These are phyloP conservation scores for Platysteira castanea DNA, from an alignment of 2,113 vertebrate species.

Conservation along the genomic window DNA sequence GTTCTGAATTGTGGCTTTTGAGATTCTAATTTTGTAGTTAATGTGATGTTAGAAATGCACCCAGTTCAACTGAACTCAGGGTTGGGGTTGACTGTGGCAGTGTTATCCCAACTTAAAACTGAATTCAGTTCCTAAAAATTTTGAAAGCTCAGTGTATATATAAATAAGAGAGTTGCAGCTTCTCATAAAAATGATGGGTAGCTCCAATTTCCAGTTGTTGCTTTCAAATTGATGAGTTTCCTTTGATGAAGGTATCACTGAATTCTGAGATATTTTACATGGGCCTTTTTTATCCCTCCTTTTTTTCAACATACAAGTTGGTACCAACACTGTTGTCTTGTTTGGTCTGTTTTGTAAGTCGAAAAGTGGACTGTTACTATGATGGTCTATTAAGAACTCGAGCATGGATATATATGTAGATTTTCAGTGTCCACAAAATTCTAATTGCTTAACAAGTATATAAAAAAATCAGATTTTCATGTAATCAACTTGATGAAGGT, in stretches of 20 bases:
- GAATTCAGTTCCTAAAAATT: background rate
- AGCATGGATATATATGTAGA: background rate
- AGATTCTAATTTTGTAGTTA: background rate
- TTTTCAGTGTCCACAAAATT: slow-evolving; percentile 18
- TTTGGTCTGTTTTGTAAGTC: background rate
- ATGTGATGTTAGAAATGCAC: background rate
- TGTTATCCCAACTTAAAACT: background rate
- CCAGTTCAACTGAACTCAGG: background rate
- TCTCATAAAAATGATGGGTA: background rate
- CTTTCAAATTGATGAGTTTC: background rate
- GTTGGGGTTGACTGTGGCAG: background rate
- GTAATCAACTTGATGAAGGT: background rate
- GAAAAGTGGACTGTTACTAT: background rate
- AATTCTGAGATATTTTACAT: background rate
- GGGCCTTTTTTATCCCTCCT: background rate
- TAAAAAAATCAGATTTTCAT: background rate
- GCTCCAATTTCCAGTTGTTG: background rate
- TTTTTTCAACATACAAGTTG: background rate
- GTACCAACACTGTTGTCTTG: background rate
- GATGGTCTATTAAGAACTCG: background rate
- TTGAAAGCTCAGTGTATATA: background rate
- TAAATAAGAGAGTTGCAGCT: background rate
- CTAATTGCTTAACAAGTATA: background rate
- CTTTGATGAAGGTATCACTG: background rate
- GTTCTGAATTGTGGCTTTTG: background rate